Conservation (phyloP, 2,888 invertebrate species). For the Holacanthella duospinosa region DNA sequence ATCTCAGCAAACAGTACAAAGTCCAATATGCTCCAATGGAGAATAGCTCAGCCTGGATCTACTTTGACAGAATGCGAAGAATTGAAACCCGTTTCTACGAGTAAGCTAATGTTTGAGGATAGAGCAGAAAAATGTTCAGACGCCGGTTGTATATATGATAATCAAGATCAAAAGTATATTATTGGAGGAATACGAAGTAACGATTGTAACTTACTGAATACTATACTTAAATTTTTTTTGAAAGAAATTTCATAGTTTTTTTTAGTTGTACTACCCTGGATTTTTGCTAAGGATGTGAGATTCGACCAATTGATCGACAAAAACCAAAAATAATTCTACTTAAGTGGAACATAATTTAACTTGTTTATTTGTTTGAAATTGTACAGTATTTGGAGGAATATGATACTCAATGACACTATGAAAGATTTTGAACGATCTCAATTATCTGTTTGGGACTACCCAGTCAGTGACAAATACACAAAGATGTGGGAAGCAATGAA, state of each 20-base stretch:
- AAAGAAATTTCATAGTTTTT: too few relatives aligned
- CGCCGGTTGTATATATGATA: too few relatives aligned
- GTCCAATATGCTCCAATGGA: conserved; percentile 87
- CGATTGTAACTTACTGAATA: too few relatives aligned
- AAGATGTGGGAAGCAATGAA: conserved; percentile 98
- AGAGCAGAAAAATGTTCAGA: too few relatives aligned
- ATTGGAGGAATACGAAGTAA: too few relatives aligned
- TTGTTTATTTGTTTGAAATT: too few relatives aligned
- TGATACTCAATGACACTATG: conserved; percentile 88
- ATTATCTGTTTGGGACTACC: conserved; percentile 97
- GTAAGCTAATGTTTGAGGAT: too few relatives aligned
- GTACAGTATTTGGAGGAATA: conserved; percentile 89
- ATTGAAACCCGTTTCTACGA: conserved; percentile 91
- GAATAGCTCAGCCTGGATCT: conserved; percentile 80
- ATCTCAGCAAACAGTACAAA: conserved; percentile 89
- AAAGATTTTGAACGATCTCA: conserved; percentile 81
- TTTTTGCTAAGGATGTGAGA: too few relatives aligned
- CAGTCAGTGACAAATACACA: conserved; percentile 94
- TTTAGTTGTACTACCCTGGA: too few relatives aligned
- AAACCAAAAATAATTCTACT: neutral
- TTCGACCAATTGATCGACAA: too few relatives aligned
- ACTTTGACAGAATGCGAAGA: conserved; percentile 90
- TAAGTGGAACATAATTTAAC: neutral
- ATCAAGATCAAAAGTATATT: too few relatives aligned
- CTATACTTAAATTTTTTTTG: too few relatives aligned